Base-by-base conservation (phyloP, 2,113 vertebrate species). In the Xiphorhynchus elegans region DNA sequence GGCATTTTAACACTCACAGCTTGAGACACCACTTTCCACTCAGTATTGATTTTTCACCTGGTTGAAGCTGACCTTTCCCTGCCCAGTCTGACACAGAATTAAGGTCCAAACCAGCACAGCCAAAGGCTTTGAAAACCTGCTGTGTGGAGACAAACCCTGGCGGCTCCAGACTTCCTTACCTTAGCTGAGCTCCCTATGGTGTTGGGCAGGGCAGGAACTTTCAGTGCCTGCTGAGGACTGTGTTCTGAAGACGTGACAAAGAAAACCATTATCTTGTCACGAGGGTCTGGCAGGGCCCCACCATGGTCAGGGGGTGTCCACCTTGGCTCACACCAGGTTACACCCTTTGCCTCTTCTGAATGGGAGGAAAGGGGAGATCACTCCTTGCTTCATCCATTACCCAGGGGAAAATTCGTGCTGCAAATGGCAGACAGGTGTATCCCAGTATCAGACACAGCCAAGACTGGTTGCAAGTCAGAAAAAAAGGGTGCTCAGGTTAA, bases 171-270 rank as follows among this genome's bases (percentile, higher is more conserved):
- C 49, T 76, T 44, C 53, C 40, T 52, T 39, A 8, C 17, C 19
- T n/a, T 0, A 2, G 17, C 0, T 50, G 28, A 42, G 47, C 42
- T 89, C 7, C 9, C 18, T 4, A 3, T 35, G 29, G 25, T 21
- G 14, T 12, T 21, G 42, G 33, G 33, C 1, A 3, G 75, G 31
- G 44, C 25, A 60, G 49, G 25, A 86, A 39, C 16, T 44, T 78
- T 55, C 52, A 9, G 35, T 35, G 31, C 29, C 37, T 76, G 26
- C 75, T 29, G 46, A 53, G 29, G 21, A 68, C 15, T 13, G 18
- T 5, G 25, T 20, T 55, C 35, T 73, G 59, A 56, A 52, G 37
- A 28, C 9, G 10, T 24, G 35, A 49, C 24, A 62, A 28, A 73
- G 18, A 78, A 56, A 72, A 37, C 0, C 23, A 10, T 21, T 20